Evolutionary conservation across 2,113 vertebrate genomes (phyloP), one percentile per base, ranked within the genome.

Genomic region (Pterophyllum scalare): DNA sequence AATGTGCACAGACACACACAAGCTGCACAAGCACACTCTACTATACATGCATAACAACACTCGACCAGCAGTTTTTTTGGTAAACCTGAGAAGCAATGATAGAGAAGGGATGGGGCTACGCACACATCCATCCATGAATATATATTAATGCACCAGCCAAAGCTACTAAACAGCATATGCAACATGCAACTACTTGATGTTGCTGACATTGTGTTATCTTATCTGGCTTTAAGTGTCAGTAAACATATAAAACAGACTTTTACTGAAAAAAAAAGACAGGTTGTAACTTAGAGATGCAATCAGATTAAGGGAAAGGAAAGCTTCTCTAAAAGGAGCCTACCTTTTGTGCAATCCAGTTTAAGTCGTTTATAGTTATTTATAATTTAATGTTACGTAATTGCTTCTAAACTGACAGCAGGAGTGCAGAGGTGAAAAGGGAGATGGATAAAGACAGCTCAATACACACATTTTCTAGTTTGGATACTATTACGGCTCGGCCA

Each of bases 1-100:
- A 56, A 59, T 24, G 56, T 62, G 43, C 52, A 57, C 79, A 85
- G 26, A 58, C 76, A 91, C 72, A 77, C 54, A 17, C 46, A 49
- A 6, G 43, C 20, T 61, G 33, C 26, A 59, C 26, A 65, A 52
- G 17, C 67, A 82, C 77, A 72, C 33, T 59, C 75, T 72, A 59
- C 20, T 17, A 33, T 17, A 20, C 28, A 65, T 35, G 7, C 10
- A 33, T 35, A 35, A 33, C 65, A 67, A 64, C n/a, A 33, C 35
- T 35, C 14, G 80, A 62, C 17, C 62, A 81, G 65, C 74, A 74
- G 31, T 72, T 79, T 77, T 33, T 54, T 74, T 64, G 35, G 79
- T 19, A 82, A 58, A 19, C 35, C 15, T 49, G 15, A 49, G 49
- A 52, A 52, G 49, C 49, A 31, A 14, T 31, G 65, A n/a, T 20